Conservation (phyloP, 2,113 vertebrate genomes). For the Ciconia maguari region DNA sequence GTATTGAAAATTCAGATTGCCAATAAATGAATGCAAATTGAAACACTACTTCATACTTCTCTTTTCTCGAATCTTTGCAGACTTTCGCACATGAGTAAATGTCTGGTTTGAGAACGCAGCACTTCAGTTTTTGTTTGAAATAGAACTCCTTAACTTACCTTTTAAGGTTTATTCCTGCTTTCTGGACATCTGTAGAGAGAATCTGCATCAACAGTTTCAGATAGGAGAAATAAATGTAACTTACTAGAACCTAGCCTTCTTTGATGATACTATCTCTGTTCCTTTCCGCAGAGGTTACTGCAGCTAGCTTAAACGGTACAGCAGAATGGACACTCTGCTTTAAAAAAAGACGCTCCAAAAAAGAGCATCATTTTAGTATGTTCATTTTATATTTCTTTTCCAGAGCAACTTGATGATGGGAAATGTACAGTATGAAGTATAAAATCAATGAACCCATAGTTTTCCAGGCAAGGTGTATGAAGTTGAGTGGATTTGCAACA, state of each 20-base stretch:
- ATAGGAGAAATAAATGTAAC: not conserved
- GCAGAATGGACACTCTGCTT: not conserved
- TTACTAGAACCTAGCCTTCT: not conserved
- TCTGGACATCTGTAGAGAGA: not conserved
- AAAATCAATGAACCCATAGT: rapidly evolving
- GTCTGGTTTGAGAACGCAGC: not conserved
- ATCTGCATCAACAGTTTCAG: not conserved
- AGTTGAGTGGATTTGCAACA: not conserved
- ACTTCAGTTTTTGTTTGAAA: not conserved
- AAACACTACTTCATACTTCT: not conserved
- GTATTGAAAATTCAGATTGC: not conserved
- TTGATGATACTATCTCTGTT: too few relatives aligned
- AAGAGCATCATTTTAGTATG: not conserved
- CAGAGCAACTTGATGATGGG: not conserved
- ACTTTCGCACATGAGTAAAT: not conserved
- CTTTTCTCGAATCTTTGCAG: not conserved
- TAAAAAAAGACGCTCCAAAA: not conserved
- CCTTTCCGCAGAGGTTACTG: not conserved
- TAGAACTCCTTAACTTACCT: not conserved
- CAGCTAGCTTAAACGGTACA: not conserved
- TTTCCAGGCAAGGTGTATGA: not conserved
- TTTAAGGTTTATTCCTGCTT: not conserved
- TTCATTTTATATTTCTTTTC: not conserved
- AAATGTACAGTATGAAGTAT: not conserved
- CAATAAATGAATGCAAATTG: not conserved